Percentiles rank a stretch among this genome's conserved stretches.
These are phyloP conservation scores for Esperia sulphurella DNA, from an alignment of 2,888 invertebrate genomes.

Conservation along the genomic window DNA sequence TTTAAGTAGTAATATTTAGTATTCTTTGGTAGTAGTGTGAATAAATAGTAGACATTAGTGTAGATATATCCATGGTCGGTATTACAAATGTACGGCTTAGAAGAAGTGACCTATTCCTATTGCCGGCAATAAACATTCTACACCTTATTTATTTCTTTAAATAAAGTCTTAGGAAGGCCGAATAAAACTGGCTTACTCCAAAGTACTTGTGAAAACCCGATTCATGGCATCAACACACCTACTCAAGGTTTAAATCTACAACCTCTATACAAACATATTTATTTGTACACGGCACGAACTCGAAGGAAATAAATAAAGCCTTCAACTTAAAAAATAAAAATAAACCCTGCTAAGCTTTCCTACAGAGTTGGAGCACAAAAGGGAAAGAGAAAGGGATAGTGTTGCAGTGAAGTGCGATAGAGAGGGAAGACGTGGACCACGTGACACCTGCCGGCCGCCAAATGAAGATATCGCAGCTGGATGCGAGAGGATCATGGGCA, in stretches of 20 bases:
- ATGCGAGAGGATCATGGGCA: conserved; percentile 55
- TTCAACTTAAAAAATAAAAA: conserved; percentile 49
- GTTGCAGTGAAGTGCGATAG: conserved; percentile 26
- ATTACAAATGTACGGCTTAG: no score
- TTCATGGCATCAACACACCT: conserved; percentile 2
- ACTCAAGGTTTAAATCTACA: conserved; percentile 3
- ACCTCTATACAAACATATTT: conserved; percentile 38
- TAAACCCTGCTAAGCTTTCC: conserved; percentile 56
- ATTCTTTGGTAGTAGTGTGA: no score
- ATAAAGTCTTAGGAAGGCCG: not conserved
- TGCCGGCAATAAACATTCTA: no score
- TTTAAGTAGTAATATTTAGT: no score
- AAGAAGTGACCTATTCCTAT: no score
- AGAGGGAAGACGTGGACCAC: conserved; percentile 45
- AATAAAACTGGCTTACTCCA: conserved; percentile 11
- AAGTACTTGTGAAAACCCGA: not conserved
- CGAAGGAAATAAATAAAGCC: conserved; percentile 68
- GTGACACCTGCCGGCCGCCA: conserved; percentile 77
- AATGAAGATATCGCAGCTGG: conserved; percentile 80
- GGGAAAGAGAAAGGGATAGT: conserved; percentile 38
- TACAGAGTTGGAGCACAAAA: conserved; percentile 54
- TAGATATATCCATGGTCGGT: no score
- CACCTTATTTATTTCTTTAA: no score
- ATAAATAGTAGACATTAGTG: no score
- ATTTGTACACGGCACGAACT: conserved; percentile 57